Evolutionary conservation across 2,113 vertebrate species (phyloP), one percentile per base, ranked within the genome.

Genomic region (Campylomormyrus tamandua): DNA sequence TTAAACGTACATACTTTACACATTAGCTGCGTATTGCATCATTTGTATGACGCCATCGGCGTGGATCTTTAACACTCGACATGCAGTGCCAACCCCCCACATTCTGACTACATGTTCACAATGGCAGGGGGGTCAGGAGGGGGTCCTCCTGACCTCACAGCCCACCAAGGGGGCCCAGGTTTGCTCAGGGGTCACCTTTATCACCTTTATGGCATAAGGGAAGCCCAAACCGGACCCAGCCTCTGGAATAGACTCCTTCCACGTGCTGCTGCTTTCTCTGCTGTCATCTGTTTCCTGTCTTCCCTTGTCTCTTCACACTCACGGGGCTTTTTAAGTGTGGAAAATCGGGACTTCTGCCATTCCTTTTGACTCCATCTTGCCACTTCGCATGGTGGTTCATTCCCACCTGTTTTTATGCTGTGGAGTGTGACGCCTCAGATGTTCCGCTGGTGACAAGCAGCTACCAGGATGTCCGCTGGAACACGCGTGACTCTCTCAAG

Each of bases 1-100:
- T 39, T 39, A 77, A 89, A 92, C 90, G 90, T 90, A 92, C 90
- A 91, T 91, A 90, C 87, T 89, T 89, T 90, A 62, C 83, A 88
- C 89, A 88, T 89, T 89, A 58, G 87, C 62, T 83, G 90, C 58
- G 77, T 66, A 88, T 58, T 66, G 87, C 27, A 88, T 35, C 62
- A 39, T 66, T 49, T 7, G 31, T 31, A 17, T 49, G 17, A 66
- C 8, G 27, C 58, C 88, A 21, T 46, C 45, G 13, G 46, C 24
- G 7, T 50, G 24, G 24, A 70, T 27, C 42, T 70, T 89, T 10
- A 46, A n/a, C 83, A 48, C 17, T 45, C 42, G 1, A 85, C 10
- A 10, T n/a, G 49, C 21, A 24, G 15, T 85, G 42, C 62, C n/a
- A 27, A 27, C 9, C 21, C n/a, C 11, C 35, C 31, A 45, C n/a